Base-by-base conservation (phyloP, 1,140 invertebrate species). In the Pemphigus obesinymphae region DNA sequence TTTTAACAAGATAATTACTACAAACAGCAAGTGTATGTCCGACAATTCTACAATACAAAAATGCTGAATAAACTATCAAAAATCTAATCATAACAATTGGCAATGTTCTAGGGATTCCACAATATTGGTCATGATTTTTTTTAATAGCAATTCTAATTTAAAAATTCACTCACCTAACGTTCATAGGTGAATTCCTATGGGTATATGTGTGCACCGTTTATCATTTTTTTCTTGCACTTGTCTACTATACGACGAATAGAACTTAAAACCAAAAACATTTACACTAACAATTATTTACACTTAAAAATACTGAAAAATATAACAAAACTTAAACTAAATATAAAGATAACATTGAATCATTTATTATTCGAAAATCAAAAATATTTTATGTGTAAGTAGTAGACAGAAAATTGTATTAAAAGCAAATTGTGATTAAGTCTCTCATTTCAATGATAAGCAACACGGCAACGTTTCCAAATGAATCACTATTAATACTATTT, bases 361-460 rank as follows among this genome's bases (percentile, higher is more conserved):
- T 34, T 45, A 20, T 70, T 45, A 70, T 45, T 70, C 13, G 23
- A 70, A 70, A 70, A 70, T 45, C 45, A 70, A 43, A 70, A 45
- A 70, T 26, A 2, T 43, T n/a, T 70, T 20, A 45, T 15, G 40
- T 29, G 37, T 70, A 45, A 15, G 23, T 45, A 70, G 15, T 70
- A 43, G 34, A 70, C 66, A 5, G 20, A 31, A 48, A 73, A 50
- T 73, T 10, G 70, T 48, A 31, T 29, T 23, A 72, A 45, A 72
- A 50, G n/a, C n/a, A n/a, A n/a, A n/a, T n/a, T n/a, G n/a, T n/a
- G n/a, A n/a, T n/a, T n/a, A n/a, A n/a, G 20, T 73, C 70, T 73
- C 17, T 50, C 17, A 29, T 48, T 73, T 50, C 26, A 73, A 48
- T 73, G 70, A 73, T 73, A 73, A 73, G 45, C 70, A 48, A 1